Base-by-base conservation (phyloP, 2,113 vertebrate genomes). In the Spea bombifrons region DNA sequence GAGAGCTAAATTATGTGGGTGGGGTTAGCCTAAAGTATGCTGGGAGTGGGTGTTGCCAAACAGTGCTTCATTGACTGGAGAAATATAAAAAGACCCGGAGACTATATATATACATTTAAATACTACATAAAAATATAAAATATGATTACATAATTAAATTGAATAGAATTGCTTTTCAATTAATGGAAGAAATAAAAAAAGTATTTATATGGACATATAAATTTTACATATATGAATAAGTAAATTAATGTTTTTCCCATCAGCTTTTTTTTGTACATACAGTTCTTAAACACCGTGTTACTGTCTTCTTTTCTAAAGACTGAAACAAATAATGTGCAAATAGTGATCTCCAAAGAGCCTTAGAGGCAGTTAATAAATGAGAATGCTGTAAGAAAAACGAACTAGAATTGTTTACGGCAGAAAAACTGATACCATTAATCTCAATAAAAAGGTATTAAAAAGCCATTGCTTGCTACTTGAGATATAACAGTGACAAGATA, bases 331-430 rank as follows among this genome's bases (percentile, higher is more conserved):
- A 87, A 89, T 88, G 89, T 91, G 84, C 88, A 89, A 90, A 88
- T 87, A 88, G 50, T 83, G 86, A 86, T 30, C 7, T 53, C 7
- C 50, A 12, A 53, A 53, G 50, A 53, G 7, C 7, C 50, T 53
- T 7, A 83, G 85, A 86, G 88, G 85, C 75, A 89, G 89, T 90
- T 90, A 91, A 89, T 90, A 89, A 88, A 92, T 91, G 89, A 92
- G 91, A 92, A 90, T 85, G 81, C 72, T 82, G 85, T 81, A 88
- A 92, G 91, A 90, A 89, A 91, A 90, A 88, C 85, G 83, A 81
- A 87, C 87, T 85, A 80, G 82, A 81, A 88, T 87, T 90, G 90
- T 90, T 90, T 92, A 88, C 88, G 65, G 88, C 86, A 88, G 82
- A 88, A 86, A 86, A 88, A 87, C 84, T 83, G 88, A 85, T 84